These are phyloP conservation scores for Lasioglossum leucozonium DNA, from an alignment of 2,888 invertebrate species.

Conservation along the genomic window DNA sequence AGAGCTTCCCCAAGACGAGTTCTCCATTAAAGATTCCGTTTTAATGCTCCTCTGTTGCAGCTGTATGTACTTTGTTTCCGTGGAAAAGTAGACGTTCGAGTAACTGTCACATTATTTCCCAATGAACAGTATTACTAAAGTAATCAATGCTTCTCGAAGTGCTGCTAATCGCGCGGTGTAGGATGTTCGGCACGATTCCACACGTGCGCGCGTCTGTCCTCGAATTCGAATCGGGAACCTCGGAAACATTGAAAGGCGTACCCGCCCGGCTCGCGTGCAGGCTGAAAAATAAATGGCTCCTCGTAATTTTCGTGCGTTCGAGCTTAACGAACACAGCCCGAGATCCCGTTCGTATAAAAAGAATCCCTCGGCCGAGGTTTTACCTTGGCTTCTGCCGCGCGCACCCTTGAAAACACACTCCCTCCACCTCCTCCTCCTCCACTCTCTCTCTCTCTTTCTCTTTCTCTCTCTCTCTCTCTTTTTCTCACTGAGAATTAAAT, in stretches of 20 bases:
- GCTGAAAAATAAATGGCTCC: constrained; percentile 21
- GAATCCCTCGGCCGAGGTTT: background rate
- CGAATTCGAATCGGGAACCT: background rate
- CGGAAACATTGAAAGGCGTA: constrained; percentile 11
- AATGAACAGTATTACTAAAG: no score
- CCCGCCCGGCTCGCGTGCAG: background rate
- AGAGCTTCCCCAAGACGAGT: background rate
- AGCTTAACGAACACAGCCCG: constrained; percentile 1
- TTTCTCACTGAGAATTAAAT: constrained; percentile 2
- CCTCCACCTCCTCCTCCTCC: background rate
- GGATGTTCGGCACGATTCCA: no score
- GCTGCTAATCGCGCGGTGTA: no score
- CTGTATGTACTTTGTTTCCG: no score
- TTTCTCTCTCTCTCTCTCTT: background rate
- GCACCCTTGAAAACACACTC: background rate
- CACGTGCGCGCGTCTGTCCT: background rate
- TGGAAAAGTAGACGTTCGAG: no score
- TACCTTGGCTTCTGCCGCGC: constrained; percentile 3
- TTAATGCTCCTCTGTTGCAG: no score
- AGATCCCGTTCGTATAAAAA: background rate
- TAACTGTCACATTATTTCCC: no score
- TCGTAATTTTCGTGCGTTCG: constrained; percentile 19
- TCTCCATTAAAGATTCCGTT: no score
- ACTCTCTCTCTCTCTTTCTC: background rate
- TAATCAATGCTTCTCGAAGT: no score